Evolutionary conservation across 2,888 invertebrate genomes (phyloP).

Genomic region (Cybosia mesomella): DNA sequence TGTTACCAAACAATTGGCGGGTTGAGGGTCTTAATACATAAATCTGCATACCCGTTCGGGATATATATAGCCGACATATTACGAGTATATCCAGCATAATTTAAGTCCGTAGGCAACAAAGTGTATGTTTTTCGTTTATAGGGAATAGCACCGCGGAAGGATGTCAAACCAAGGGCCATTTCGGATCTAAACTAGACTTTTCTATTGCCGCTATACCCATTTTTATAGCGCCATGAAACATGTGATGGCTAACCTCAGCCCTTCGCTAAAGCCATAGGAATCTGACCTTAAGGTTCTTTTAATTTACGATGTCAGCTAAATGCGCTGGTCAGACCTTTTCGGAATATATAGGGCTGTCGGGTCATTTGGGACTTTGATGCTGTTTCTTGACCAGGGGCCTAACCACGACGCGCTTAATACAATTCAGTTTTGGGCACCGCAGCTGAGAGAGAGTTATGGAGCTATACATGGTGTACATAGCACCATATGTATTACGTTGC

Average conservation of each 20-base stretch:
- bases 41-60: too few species aligned
- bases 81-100: too few species aligned
- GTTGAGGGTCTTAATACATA: too few species aligned
- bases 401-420: too few species aligned
- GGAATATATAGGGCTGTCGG: not conserved
- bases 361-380: too few species aligned
- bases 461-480: too few species aligned
- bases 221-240: slow-evolving; percentile 23
- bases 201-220: slow-evolving; percentile 8
- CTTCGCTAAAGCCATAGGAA: slow-evolving; percentile 4
- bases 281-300: slow-evolving; percentile 14
- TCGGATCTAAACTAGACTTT: slow-evolving; percentile 14
- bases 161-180: slow-evolving; percentile 11
- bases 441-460: too few species aligned
- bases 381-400: too few species aligned
- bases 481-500: too few species aligned
- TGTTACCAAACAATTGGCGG: too few species aligned
- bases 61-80: too few species aligned
- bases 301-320: slow-evolving; percentile 16
- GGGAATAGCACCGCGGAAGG: not conserved
- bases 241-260: slow-evolving; percentile 16
- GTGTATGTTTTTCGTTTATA: not conserved
- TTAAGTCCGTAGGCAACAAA: not conserved
- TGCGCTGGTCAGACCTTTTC: not conserved
- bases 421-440: too few species aligned